Evolutionary conservation across 2,888 invertebrate genomes (phyloP).

Genomic region (Rhaphigaster nebulosa): DNA sequence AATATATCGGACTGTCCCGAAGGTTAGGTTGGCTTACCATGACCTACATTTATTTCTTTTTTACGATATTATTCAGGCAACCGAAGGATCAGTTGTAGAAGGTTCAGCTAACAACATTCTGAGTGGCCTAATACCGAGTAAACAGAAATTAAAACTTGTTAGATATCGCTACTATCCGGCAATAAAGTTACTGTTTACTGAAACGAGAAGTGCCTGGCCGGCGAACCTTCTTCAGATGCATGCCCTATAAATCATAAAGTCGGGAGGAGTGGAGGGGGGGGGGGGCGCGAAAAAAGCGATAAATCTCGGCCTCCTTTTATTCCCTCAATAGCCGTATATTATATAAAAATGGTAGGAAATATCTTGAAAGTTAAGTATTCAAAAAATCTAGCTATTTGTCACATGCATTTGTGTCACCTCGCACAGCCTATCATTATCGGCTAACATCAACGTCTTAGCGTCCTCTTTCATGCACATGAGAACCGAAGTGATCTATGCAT

Average conservation of each 20-base stretch:
- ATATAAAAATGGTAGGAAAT: slow-evolving; percentile 2
- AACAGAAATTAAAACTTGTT: not conserved
- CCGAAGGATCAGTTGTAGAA: not conserved
- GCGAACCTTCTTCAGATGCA: slow-evolving; percentile 5
- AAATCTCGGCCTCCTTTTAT: not conserved
- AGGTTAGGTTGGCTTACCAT: too few species aligned
- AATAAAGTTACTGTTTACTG: not conserved
- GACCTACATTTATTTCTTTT: too few species aligned
- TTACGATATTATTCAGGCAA: too few species aligned
- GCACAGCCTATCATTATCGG: not conserved
- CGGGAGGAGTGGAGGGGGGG: not conserved
- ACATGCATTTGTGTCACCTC: not conserved
- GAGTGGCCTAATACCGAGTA: not conserved
- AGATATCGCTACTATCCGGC: not conserved
- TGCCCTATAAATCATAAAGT: slow-evolving; percentile 30
- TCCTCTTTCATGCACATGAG: not conserved
- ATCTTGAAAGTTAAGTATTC: not conserved
- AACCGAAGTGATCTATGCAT: not conserved
- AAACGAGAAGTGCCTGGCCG: not conserved
- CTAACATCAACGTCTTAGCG: not conserved
- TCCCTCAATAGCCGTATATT: not conserved
- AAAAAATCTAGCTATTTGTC: not conserved
- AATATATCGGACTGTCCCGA: too few species aligned
- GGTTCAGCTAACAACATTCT: not conserved
- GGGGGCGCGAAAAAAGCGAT: not conserved